These are phyloP conservation scores for Tupaia tana DNA, from an alignment of 2,113 vertebrate genomes.

Conservation along the genomic window DNA sequence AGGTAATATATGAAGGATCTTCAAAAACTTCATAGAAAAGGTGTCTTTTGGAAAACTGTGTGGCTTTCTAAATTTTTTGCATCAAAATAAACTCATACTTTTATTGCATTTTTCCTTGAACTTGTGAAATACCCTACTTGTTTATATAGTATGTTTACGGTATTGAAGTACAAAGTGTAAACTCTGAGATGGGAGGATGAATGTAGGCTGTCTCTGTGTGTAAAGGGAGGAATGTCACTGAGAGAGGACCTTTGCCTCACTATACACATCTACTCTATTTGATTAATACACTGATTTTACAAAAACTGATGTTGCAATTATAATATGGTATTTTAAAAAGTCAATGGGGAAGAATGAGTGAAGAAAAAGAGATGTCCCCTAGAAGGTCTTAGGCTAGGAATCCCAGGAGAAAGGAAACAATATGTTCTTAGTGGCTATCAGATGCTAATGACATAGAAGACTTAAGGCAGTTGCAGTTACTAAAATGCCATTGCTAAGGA, in stretches of 20 bases:
- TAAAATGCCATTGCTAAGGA: background rate
- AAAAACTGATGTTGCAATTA: background rate
- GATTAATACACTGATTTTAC: background rate
- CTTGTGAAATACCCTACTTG: no score
- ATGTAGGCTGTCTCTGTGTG: background rate
- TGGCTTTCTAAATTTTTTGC: no score
- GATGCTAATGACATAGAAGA: background rate
- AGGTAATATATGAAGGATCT: background rate
- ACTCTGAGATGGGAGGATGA: background rate
- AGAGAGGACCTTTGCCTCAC: background rate
- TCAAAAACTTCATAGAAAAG: no score
- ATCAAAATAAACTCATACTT: no score
- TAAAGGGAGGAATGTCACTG: background rate
- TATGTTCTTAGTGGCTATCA: background rate
- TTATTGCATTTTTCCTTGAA: no score
- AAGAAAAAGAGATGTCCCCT: background rate
- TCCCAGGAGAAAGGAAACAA: background rate
- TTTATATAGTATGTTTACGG: background rate
- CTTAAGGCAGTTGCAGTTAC: background rate
- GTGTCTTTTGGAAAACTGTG: no score
- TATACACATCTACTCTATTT: background rate
- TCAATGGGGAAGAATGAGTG: background rate
- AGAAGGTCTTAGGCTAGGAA: background rate
- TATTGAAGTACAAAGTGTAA: background rate
- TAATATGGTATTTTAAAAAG: slow-evolving; percentile 7